Percentiles rank a stretch among this genome's conserved stretches.
Conservation (phyloP, 1,140 invertebrate species). For the Acromyrmex charruanus region DNA sequence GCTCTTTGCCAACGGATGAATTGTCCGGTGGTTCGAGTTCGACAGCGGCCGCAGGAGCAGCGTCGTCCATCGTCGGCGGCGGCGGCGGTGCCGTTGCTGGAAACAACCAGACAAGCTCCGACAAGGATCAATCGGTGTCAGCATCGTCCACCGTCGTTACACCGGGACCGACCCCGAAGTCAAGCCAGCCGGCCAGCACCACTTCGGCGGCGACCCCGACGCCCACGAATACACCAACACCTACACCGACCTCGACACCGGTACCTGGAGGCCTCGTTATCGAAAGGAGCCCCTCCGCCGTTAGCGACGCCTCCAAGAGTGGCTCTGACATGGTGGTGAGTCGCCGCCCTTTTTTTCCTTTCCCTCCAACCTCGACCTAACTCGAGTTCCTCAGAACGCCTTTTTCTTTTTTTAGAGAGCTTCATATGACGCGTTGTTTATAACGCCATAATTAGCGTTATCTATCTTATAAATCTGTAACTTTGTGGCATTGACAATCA, state of each 20-base stretch:
- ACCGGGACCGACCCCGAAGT: conserved; percentile 75
- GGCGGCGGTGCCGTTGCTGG: conserved; percentile 69
- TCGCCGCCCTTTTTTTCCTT: background rate
- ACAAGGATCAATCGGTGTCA: conserved; percentile 78
- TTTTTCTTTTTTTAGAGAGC: background rate
- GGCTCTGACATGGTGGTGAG: conserved; percentile 91
- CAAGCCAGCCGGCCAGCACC: conserved; percentile 71
- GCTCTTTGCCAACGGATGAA: conserved; percentile 84
- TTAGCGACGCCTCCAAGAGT: conserved; percentile 91
- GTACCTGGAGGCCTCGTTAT: conserved; percentile 82
- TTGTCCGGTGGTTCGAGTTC: conserved; percentile 83
- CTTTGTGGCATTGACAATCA: background rate
- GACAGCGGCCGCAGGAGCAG: conserved; percentile 82
- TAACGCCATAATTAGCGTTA: conserved; percentile 12
- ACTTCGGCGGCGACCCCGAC: conserved; percentile 73
- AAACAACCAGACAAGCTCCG: conserved; percentile 70
- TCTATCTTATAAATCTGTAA: background rate
- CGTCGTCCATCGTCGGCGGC: conserved; percentile 78
- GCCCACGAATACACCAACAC: conserved; percentile 73
- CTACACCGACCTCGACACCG: conserved; percentile 74
- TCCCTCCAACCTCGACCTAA: conserved; percentile 23
- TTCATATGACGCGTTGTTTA: conserved; percentile 13
- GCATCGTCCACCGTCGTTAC: conserved; percentile 73
- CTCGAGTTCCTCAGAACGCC: conserved; percentile 2
- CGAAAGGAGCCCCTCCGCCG: conserved; percentile 89